Conservation (phyloP, 2,797 vertebrate genomes). For the Alcedo atthis region DNA sequence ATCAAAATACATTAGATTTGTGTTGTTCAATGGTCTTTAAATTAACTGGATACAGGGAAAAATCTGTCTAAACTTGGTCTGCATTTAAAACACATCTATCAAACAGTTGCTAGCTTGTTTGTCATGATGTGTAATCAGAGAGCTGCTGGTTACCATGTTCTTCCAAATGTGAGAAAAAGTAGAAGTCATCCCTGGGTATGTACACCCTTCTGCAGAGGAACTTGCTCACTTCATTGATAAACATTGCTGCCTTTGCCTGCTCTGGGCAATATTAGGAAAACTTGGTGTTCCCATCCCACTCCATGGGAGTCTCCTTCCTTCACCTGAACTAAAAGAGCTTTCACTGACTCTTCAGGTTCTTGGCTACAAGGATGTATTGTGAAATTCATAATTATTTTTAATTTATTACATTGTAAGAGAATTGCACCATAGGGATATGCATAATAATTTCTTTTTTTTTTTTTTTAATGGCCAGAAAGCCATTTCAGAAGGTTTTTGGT, state of each 20-base stretch:
- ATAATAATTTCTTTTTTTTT: background rate
- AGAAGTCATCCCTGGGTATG: background rate
- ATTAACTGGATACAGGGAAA: background rate
- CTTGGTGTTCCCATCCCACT: background rate
- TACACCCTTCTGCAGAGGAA: background rate
- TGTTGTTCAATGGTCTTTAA: background rate
- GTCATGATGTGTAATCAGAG: background rate
- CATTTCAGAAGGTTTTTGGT: background rate
- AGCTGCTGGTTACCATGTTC: background rate
- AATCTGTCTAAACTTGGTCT: background rate
- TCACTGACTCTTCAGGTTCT: background rate
- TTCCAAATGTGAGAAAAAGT: background rate
- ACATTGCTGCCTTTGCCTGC: fast-evolving
- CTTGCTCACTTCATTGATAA: background rate
- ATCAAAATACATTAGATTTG: background rate
- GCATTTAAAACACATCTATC: background rate
- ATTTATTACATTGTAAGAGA: background rate
- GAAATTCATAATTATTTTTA: background rate
- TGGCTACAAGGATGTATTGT: background rate
- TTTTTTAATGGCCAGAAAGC: background rate
- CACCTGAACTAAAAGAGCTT: background rate
- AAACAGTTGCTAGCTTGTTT: background rate
- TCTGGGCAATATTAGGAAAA: background rate
- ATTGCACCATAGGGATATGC: background rate
- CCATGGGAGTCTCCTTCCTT: background rate